Percentiles rank a stretch among this genome's conserved stretches.
Evolutionary conservation across 2,113 vertebrate genomes (phyloP).

Genomic region (Epinephelus cyanopodus): DNA sequence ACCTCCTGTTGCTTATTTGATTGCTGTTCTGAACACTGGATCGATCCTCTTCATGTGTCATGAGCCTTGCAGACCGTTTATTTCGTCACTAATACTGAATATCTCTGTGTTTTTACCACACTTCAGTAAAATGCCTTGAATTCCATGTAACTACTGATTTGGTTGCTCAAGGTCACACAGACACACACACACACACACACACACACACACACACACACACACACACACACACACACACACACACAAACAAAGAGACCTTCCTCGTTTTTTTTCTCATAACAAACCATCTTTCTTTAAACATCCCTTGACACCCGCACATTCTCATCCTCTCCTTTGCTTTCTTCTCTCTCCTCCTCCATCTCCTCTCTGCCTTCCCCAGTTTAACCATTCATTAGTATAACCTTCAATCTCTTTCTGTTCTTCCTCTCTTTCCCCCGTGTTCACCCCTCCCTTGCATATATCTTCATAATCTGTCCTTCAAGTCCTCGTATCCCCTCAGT

Average conservation of each 20-base stretch:
- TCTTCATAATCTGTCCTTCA: slow-evolving; percentile 65
- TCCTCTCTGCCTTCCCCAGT: slow-evolving; percentile 9
- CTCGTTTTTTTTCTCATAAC: slow-evolving; percentile 20
- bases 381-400: slow-evolving; percentile 62
- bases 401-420: slow-evolving; percentile 57
- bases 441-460: slow-evolving; percentile 50
- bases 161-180: slow-evolving; percentile 41
- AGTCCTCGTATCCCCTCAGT: slow-evolving; percentile 21
- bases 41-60: slow-evolving; percentile 52
- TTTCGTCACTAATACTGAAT: slow-evolving; percentile 22
- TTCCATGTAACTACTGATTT: slow-evolving; percentile 37
- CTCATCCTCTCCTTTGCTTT: slow-evolving; percentile 31
- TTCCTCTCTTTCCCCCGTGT: slow-evolving; percentile 21
- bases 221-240: slow-evolving; percentile 23
- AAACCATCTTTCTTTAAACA: slow-evolving; percentile 46
- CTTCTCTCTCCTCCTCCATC: slow-evolving; percentile 15
- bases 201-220: slow-evolving; percentile 22
- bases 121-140: slow-evolving; percentile 7
- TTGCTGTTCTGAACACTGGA: slow-evolving; percentile 50
- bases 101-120: slow-evolving; percentile 1
- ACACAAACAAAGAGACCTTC: slow-evolving; percentile 4
- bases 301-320: slow-evolving; percentile 45
- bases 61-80: slow-evolving; percentile 46
- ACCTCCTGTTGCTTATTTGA: slow-evolving; percentile 51
- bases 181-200: slow-evolving; percentile 25